Base-by-base conservation (phyloP, 2,113 vertebrate genomes). In the Seriola dumerili region DNA sequence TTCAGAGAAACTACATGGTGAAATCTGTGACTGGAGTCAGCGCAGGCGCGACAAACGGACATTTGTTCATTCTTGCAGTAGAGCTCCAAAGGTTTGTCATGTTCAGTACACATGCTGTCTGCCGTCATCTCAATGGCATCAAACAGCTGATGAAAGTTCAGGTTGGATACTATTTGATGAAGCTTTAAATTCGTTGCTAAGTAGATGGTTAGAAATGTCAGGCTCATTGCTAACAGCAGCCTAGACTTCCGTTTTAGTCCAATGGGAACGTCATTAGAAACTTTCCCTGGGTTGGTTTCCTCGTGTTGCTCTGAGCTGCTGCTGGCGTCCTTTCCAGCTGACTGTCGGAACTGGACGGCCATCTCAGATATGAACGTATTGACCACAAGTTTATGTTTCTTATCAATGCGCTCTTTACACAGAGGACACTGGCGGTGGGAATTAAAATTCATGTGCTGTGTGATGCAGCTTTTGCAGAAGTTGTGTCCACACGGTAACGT, bases 311-410 rank as follows among this genome's bases (percentile, higher is more conserved):
- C 25, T 4, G 40, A 16, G 44, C 44, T 3, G 32, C 1, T 46
- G 3, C 8, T 44, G 65, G 4, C 16, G 50, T 34, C 21, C 44
- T 21, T 68, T 19, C 62, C 48, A 42, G 48, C 16, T 0, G 48
- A 29, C 50, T 55, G 48, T 54, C 73, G 16, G 40, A 44, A 67
- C 38, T 77, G 75, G 4, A 57, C 23, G 5, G 52, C 75, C 73
- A 76, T 64, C 62, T 76, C 61, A 1, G 48, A 66, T 54, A 76
- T 76, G 50, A 76, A 76, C 1, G 36, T 76, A 5, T 76, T 76
- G 50, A 76, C 74, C 3, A 62, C 36, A 1, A 76, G 62, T 50
- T 32, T 66, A 3, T 76, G 19, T 13, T 66, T 76, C 6, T 25
- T 76, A 0, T 76, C 74, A 17, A 76, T 36, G 0, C 3, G 62